A percentile compares a stretch with the other conserved stretches of the same genome.
Evolutionary conservation across 2,797 vertebrate species (phyloP).

Genomic region (Acomys russatus): DNA sequence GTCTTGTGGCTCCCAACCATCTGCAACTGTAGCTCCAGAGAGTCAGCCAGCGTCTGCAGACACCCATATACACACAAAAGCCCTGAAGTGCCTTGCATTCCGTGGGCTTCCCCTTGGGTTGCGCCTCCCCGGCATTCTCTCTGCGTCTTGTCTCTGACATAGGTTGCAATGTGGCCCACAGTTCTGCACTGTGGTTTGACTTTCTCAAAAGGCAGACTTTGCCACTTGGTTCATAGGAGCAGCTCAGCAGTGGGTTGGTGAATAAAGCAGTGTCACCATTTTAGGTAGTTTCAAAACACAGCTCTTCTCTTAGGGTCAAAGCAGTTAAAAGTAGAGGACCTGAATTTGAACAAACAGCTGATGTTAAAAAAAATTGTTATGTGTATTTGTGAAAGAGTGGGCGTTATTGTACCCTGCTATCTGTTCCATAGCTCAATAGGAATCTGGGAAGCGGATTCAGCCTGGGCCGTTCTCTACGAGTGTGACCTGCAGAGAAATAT

Average conservation of each 20-base stretch:
- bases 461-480: background rate
- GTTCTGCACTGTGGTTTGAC: background rate
- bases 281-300: background rate
- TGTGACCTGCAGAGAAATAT: background rate
- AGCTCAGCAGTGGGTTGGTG: background rate
- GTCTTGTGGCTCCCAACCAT: background rate
- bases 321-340: background rate
- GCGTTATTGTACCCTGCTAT: background rate
- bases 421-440: background rate
- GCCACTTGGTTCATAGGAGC: background rate
- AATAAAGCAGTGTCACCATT: constrained; percentile 21
- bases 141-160: background rate
- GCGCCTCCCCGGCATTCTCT: background rate
- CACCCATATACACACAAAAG: background rate
- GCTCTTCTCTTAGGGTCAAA: background rate
- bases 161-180: background rate
- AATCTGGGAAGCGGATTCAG: background rate
- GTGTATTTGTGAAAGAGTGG: background rate
- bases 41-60: no score
- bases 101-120: background rate
- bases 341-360: background rate
- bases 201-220: background rate
- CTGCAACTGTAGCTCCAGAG: background rate
- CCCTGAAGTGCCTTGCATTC: background rate
- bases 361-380: background rate